A percentile compares a stretch with the other conserved stretches of the same genome.
These are phyloP conservation scores for Sinocyclocheilus maitianheensis DNA, from an alignment of 2,113 vertebrate species.

Conservation along the genomic window DNA sequence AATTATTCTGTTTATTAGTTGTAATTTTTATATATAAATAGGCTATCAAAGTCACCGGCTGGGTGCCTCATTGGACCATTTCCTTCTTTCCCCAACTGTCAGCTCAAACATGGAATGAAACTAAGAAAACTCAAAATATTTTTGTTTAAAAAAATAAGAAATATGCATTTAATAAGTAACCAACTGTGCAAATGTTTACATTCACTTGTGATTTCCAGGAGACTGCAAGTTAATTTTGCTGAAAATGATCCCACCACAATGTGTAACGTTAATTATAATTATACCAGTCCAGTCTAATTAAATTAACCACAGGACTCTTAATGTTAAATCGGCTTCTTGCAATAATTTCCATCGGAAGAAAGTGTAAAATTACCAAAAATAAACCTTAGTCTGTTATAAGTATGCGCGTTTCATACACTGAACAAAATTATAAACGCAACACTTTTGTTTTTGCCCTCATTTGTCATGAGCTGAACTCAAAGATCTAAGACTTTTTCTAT, in stretches of 20 bases:
- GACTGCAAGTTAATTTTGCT: background rate
- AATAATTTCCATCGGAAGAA: background rate
- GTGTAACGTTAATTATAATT: background rate
- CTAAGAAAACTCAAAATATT: background rate
- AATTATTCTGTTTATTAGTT: background rate
- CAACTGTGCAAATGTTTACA: constrained; percentile 43
- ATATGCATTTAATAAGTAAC: constrained; percentile 40
- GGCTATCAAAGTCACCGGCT: background rate
- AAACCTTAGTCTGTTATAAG: background rate
- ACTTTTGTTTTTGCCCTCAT: too few relatives aligned
- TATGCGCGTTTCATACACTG: background rate
- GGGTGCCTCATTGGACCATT: background rate
- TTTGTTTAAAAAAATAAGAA: constrained; percentile 1
- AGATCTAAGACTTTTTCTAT: too few relatives aligned
- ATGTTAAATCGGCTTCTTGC: constrained; percentile 1
- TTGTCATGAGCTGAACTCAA: too few relatives aligned
- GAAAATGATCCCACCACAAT: background rate
- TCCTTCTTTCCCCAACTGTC: background rate
- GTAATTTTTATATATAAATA: background rate
- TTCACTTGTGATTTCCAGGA: background rate
- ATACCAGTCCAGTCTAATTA: background rate
- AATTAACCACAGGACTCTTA: background rate
- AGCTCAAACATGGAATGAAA: constrained; percentile 48
- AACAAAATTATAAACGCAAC: too few relatives aligned
- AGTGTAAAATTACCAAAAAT: constrained; percentile 7